Conservation (phyloP, 2,888 invertebrate species). For the Drosophila mulleri region DNA sequence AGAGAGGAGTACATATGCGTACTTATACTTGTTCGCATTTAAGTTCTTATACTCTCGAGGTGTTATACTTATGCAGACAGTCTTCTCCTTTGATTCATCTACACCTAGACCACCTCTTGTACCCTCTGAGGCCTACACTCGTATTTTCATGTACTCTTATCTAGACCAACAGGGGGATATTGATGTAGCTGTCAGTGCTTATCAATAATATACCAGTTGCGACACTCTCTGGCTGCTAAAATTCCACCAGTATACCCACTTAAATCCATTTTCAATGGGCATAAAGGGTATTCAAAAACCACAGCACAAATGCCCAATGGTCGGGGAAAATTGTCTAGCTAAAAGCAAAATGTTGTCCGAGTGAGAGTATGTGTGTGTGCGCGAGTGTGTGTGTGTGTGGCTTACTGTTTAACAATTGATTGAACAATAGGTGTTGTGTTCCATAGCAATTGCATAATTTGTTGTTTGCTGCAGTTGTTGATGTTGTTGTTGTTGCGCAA, state of each 20-base stretch:
- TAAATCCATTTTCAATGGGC: background rate
- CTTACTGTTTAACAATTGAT: constrained; percentile 58
- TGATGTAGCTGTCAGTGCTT: background rate
- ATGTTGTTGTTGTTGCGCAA: constrained; percentile 50
- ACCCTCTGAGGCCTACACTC: background rate
- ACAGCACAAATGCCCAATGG: constrained; percentile 55
- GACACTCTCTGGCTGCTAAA: background rate
- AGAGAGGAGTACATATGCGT: too few species aligned
- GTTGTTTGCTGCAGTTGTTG: constrained; percentile 13
- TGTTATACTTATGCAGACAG: too few species aligned
- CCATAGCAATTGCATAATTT: constrained; percentile 39
- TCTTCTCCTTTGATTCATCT: too few species aligned
- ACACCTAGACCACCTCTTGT: background rate
- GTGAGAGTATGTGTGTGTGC: constrained; percentile 24
- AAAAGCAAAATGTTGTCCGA: constrained; percentile 39
- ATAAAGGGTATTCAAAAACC: constrained; percentile 37
- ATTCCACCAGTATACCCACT: background rate
- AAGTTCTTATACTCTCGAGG: background rate
- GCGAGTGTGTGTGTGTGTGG: constrained; percentile 19
- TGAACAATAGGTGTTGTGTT: constrained; percentile 49
- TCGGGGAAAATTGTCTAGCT: constrained; percentile 37
- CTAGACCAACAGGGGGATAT: background rate
- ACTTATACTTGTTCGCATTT: background rate
- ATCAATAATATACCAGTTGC: too few species aligned
- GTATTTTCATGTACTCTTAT: background rate